These are phyloP conservation scores for Augiades crinisus DNA, from an alignment of 2,888 invertebrate species.

Conservation along the genomic window DNA sequence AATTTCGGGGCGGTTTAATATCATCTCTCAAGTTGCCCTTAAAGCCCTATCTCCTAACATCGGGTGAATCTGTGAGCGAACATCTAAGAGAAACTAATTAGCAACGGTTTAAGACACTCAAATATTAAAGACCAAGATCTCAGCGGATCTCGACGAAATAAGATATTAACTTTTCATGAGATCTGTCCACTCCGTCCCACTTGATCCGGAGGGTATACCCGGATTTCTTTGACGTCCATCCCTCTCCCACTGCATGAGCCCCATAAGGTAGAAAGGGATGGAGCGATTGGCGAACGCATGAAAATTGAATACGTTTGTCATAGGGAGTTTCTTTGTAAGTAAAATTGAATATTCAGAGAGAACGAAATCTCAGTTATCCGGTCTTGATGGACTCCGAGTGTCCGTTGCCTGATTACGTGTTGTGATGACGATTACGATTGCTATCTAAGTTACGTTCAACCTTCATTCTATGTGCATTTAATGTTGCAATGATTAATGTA, in stretches of 20 bases:
- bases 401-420: conserved; percentile 41
- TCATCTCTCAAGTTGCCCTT: too few relatives aligned
- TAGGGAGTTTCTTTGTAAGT: conserved; percentile 62
- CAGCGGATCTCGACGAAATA: conserved; percentile 40
- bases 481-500: too few relatives aligned
- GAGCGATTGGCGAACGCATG: conserved; percentile 39
- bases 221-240: conserved; percentile 57
- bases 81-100: conserved; percentile 29
- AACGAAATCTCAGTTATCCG: conserved; percentile 68
- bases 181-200: conserved; percentile 52
- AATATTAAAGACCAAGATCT: conserved; percentile 32
- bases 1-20: too few relatives aligned
- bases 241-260: conserved; percentile 31
- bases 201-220: conserved; percentile 38
- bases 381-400: conserved; percentile 46
- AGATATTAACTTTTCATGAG: conserved; percentile 52
- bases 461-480: too few relatives aligned
- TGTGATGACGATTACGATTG: conserved; percentile 5
- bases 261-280: conserved; percentile 32
- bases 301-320: conserved; percentile 62
- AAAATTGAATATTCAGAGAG: conserved; percentile 77
- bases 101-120: conserved; percentile 19
- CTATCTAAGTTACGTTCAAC: too few relatives aligned
- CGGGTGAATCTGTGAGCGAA: too few relatives aligned
- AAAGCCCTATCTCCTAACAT: too few relatives aligned